phyloP scores from a whole-genome alignment of 2,797 vertebrate species.

The Phrynocephalus forsythii region DNA sequence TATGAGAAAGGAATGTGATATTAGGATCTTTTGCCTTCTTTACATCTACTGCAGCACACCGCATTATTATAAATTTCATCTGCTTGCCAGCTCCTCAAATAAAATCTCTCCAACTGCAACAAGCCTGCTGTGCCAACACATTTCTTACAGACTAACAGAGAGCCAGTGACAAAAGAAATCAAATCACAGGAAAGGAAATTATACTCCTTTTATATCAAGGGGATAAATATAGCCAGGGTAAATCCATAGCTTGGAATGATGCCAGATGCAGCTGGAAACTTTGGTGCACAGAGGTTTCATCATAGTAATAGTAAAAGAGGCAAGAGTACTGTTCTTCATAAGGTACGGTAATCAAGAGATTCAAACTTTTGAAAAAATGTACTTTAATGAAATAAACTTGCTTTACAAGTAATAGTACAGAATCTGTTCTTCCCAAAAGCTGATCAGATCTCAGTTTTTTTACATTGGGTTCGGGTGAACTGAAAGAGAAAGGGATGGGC shows the following conservation, averaged over 20 bases:
- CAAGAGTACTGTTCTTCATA: background rate
- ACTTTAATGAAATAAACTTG: background rate
- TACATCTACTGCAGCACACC: background rate
- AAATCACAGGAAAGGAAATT: slow-evolving; percentile 41
- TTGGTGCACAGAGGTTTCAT: slow-evolving; percentile 4
- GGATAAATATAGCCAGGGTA: slow-evolving; percentile 14
- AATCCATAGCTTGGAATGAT: slow-evolving; percentile 31
- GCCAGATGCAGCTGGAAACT: background rate
- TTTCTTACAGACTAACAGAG: slow-evolving; percentile 22
- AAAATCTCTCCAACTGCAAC: slow-evolving; percentile 15
- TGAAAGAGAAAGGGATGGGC: too few relatives aligned
- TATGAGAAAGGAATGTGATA: background rate
- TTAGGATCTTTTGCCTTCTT: background rate
- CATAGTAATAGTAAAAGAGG: background rate
- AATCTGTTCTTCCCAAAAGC: too few relatives aligned
- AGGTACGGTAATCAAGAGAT: background rate
- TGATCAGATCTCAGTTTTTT: background rate
- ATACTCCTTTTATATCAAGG: slow-evolving; percentile 25
- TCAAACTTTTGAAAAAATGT: background rate
- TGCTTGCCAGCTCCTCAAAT: background rate
- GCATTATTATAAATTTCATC: background rate
- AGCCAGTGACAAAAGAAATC: slow-evolving; percentile 41
- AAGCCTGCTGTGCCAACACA: slow-evolving; percentile 13
- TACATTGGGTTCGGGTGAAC: background rate
- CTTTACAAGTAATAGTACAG: background rate